A percentile compares a stretch with the other conserved stretches of the same genome.
These are phyloP conservation scores for Lepidocyrtinus sp. DNA, from an alignment of 2,888 invertebrate species.

Conservation along the genomic window DNA sequence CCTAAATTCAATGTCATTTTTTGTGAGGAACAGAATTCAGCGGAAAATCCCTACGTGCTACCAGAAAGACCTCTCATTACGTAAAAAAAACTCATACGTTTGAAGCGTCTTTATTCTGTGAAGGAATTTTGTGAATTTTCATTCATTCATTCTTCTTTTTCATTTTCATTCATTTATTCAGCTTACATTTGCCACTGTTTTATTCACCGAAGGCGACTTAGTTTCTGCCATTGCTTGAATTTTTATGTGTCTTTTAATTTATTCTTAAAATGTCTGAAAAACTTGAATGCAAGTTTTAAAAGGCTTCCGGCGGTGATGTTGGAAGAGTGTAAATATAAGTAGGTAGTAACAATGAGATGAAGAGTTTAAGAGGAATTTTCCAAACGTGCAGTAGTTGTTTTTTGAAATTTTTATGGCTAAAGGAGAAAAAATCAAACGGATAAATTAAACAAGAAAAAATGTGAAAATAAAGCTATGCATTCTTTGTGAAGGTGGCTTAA, in stretches of 20 bases:
- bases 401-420: constrained; percentile 23
- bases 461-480: constrained; percentile 38
- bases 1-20: no score
- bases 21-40: no score
- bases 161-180: constrained; percentile 34
- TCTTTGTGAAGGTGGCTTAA: constrained; percentile 36
- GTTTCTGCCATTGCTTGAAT: neutral
- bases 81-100: no score
- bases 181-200: neutral
- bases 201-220: neutral
- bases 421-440: constrained; percentile 2
- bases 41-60: no score
- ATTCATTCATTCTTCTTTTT: constrained; percentile 26
- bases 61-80: no score
- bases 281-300: neutral
- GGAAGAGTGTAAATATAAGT: constrained; percentile 10
- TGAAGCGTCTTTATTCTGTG: constrained; percentile 30
- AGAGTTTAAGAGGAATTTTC: neutral
- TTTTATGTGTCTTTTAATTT: no score
- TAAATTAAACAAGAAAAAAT: constrained; percentile 27
- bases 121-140: constrained; percentile 29
- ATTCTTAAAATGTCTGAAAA: no score
- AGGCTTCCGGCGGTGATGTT: constrained; percentile 56
- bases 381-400: constrained; percentile 20
- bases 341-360: neutral